A percentile compares a stretch with the other conserved stretches of the same genome.
These are phyloP conservation scores for Amblyteles armatorius DNA, from an alignment of 2,888 invertebrate species.

Conservation along the genomic window DNA sequence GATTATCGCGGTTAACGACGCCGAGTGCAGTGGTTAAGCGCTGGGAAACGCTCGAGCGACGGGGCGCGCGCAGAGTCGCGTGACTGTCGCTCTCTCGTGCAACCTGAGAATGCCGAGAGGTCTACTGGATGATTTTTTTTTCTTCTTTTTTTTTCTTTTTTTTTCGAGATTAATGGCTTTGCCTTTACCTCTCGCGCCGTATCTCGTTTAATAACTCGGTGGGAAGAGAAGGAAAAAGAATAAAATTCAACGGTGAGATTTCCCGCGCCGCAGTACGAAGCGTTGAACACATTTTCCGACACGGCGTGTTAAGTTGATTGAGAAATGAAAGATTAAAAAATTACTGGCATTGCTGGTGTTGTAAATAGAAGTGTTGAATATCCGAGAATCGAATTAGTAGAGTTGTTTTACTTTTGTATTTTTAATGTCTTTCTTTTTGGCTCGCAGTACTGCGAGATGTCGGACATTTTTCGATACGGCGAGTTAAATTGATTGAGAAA, in stretches of 20 bases:
- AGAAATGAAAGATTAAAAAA: too few relatives aligned
- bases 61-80: slow-evolving; percentile 9
- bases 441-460: slow-evolving; percentile 98
- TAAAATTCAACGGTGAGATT: slow-evolving; percentile 17
- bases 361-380: background rate
- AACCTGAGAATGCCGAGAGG: slow-evolving; percentile 10
- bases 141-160: background rate
- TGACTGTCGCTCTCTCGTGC: slow-evolving; percentile 37
- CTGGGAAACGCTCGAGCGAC: slow-evolving; percentile 28
- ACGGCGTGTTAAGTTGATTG: slow-evolving; percentile 28
- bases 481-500: background rate
- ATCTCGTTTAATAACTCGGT: slow-evolving; percentile 7
- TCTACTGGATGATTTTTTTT: background rate
- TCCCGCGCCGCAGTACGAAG: slow-evolving; percentile 16
- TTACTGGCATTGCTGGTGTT: too few relatives aligned
- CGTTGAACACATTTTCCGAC: slow-evolving; percentile 30
- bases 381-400: background rate
- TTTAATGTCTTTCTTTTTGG: slow-evolving; percentile 74
- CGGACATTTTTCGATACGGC: slow-evolving; percentile 86
- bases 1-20: slow-evolving; percentile 72
- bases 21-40: slow-evolving; percentile 20
- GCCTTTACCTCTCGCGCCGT: slow-evolving; percentile 3
- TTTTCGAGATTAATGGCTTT: slow-evolving; percentile 18
- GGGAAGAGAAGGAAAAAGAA: background rate
- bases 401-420: background rate